Conservation (phyloP, 2,888 invertebrate species). For the Drosophila nigritarsus region DNA sequence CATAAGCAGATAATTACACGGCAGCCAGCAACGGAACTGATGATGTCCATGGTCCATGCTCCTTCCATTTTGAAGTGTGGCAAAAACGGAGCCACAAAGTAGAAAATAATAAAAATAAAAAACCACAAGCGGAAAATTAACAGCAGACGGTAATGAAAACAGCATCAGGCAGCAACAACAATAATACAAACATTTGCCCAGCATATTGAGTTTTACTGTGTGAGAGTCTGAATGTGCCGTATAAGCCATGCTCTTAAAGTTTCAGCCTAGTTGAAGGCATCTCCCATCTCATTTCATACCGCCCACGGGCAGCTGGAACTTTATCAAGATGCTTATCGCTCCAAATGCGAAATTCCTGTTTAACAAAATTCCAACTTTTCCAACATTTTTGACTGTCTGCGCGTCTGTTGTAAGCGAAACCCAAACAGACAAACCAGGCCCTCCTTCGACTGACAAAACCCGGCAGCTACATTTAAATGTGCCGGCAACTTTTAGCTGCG, state of each 20-base stretch:
- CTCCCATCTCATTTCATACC: slow-evolving; percentile 2
- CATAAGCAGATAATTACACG: slow-evolving; percentile 79
- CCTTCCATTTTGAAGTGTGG: slow-evolving; percentile 19
- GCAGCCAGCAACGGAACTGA: slow-evolving; percentile 39
- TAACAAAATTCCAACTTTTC: slow-evolving; percentile 67
- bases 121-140: slow-evolving; percentile 85
- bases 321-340: slow-evolving; percentile 81
- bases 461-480: slow-evolving; percentile 80
- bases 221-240: background rate
- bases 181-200: slow-evolving; percentile 26
- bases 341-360: slow-evolving; percentile 82
- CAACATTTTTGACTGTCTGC: slow-evolving; percentile 76
- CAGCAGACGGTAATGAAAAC: slow-evolving; percentile 39
- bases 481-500: slow-evolving; percentile 67
- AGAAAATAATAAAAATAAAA: slow-evolving; percentile 84
- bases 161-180: slow-evolving; percentile 19
- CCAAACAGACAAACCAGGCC: slow-evolving; percentile 39
- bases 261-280: slow-evolving; percentile 28
- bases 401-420: slow-evolving; percentile 50
- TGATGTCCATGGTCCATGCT: slow-evolving; percentile 31
- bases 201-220: slow-evolving; percentile 1
- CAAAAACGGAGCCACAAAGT: slow-evolving; percentile 69
- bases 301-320: slow-evolving; percentile 57
- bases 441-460: slow-evolving; percentile 40
- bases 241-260: slow-evolving; percentile 29